A percentile compares a stretch with the other conserved stretches of the same genome.
Evolutionary conservation across 2,113 vertebrate genomes (phyloP).

Genomic region (Ammodytes dubius): DNA sequence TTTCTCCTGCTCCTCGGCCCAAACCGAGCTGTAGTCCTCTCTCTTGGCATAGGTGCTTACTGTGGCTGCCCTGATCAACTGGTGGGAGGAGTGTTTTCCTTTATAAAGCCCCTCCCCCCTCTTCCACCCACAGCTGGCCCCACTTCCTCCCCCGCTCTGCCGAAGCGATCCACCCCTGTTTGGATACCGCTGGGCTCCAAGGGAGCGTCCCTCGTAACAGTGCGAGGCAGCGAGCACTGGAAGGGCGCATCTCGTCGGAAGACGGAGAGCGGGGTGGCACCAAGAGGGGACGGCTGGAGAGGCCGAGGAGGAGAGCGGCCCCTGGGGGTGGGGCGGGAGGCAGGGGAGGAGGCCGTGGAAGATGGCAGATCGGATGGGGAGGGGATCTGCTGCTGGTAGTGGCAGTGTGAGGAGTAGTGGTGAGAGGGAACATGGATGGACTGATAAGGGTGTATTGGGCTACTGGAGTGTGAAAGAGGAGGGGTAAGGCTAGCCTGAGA

Average conservation of each 20-base stretch:
- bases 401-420: conserved; percentile 72
- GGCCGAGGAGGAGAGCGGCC: conserved; percentile 81
- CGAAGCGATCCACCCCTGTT: conserved; percentile 82
- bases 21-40: conserved; percentile 73
- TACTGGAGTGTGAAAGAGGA: conserved; percentile 77
- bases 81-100: conserved; percentile 85
- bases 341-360: conserved; percentile 82
- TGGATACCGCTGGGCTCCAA: conserved; percentile 72
- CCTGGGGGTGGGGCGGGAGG: conserved; percentile 66
- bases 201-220: conserved; percentile 70
- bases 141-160: conserved; percentile 75
- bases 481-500: conserved; percentile 78
- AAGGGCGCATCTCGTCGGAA: conserved; percentile 83
- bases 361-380: conserved; percentile 76
- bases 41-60: conserved; percentile 81
- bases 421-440: conserved; percentile 72
- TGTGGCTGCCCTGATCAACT: conserved; percentile 84
- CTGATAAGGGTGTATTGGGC: conserved; percentile 78
- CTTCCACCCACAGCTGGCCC: conserved; percentile 64
- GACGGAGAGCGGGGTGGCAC: conserved; percentile 83
- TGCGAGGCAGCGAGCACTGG: conserved; percentile 85
- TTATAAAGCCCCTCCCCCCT: conserved; percentile 84
- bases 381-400: conserved; percentile 74
- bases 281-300: conserved; percentile 81
- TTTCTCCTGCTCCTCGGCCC: conserved; percentile 71